Percentiles rank a stretch among this genome's conserved stretches.
Conservation (phyloP, 2,888 invertebrate species). For the Adineta ricciae region DNA sequence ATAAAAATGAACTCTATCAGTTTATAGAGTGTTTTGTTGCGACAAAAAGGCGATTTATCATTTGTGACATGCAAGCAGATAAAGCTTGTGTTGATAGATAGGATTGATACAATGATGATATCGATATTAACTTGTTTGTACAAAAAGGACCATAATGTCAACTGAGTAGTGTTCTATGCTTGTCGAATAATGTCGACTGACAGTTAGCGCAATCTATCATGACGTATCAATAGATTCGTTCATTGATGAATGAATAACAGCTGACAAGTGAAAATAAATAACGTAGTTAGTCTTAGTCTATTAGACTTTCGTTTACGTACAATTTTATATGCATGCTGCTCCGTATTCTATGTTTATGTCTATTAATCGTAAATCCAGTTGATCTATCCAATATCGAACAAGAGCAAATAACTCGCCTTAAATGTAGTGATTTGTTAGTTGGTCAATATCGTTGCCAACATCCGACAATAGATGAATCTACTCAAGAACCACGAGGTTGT, state of each 20-base stretch:
- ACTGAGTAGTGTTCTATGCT: no score
- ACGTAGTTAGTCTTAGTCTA: no score
- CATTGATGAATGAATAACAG: neutral
- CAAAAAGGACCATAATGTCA: no score
- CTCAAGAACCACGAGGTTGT: conserved; percentile 28
- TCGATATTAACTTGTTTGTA: no score
- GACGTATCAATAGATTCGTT: neutral
- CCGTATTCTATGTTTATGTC: neutral
- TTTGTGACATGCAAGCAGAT: neutral
- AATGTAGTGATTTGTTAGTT: conserved; percentile 39
- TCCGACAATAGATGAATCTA: conserved; percentile 13
- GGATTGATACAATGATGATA: neutral
- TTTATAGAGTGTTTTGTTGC: neutral
- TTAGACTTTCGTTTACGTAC: neutral
- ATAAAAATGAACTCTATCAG: no score
- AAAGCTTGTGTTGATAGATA: neutral
- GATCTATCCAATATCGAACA: neutral
- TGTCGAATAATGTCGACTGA: no score
- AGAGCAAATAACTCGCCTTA: neutral
- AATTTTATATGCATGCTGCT: neutral
- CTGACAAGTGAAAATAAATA: neutral
- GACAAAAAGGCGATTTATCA: neutral
- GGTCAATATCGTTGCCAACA: conserved; percentile 40
- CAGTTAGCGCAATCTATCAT: neutral
- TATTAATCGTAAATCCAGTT: neutral